Conservation (phyloP, 2,113 vertebrate genomes). For the Hylia prasina region DNA sequence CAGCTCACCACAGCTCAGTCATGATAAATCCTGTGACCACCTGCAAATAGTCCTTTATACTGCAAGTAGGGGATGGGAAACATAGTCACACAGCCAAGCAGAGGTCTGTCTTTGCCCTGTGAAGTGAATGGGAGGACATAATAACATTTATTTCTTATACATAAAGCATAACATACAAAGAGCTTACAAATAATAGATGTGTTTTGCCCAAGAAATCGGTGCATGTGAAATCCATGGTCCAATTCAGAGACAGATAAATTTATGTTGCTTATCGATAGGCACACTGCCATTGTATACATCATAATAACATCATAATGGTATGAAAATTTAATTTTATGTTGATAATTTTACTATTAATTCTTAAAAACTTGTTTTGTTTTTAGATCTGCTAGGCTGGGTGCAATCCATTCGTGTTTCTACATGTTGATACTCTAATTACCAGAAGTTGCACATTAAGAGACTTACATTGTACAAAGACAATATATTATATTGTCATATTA, state of each 20-base stretch:
- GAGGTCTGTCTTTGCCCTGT: background rate
- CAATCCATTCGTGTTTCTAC: background rate
- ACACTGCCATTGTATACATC: background rate
- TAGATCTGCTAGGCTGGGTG: background rate
- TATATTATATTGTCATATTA: constrained; percentile 23
- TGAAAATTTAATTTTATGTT: background rate
- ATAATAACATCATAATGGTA: background rate
- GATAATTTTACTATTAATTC: background rate
- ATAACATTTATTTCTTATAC: background rate
- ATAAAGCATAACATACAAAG: background rate
- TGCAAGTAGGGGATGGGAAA: background rate
- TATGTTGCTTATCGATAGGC: background rate
- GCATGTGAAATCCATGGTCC: background rate
- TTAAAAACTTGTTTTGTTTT: background rate
- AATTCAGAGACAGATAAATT: constrained; percentile 1
- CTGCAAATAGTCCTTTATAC: background rate
- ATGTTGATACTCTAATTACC: background rate
- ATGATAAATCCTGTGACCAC: background rate
- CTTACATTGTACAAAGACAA: background rate
- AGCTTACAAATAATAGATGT: background rate
- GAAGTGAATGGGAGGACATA: background rate
- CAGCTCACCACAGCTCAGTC: accelerated
- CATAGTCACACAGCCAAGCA: background rate
- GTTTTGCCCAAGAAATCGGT: background rate
- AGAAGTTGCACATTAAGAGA: background rate